Percentiles rank a stretch among this genome's conserved stretches.
Evolutionary conservation across 2,113 vertebrate species (phyloP).

Genomic region (Larimichthys polyactis): DNA sequence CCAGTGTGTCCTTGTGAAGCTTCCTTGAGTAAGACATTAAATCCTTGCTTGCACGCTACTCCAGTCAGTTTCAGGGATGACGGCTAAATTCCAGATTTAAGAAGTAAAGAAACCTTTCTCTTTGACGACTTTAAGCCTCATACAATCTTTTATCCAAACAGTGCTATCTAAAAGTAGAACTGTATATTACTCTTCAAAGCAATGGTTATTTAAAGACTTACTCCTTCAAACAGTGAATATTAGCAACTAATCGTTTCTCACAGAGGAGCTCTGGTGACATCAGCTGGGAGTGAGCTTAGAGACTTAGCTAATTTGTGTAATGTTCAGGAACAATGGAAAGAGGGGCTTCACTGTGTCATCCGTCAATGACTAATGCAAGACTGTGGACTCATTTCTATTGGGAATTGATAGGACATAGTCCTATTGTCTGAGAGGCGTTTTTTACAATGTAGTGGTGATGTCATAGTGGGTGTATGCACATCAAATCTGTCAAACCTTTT

Average conservation of each 20-base stretch:
- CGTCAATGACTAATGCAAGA: constrained; percentile 59
- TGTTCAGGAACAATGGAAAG: constrained; percentile 57
- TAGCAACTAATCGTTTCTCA: constrained; percentile 52
- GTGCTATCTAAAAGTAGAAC: constrained; percentile 19
- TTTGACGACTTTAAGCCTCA: constrained; percentile 10
- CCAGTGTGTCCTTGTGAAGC: constrained; percentile 9
- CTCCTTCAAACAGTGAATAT: constrained; percentile 57
- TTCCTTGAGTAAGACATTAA: constrained; percentile 36
- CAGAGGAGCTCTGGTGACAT: constrained; percentile 51
- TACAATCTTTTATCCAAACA: constrained; percentile 49
- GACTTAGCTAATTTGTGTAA: constrained; percentile 66
- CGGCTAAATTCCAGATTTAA: constrained; percentile 25
- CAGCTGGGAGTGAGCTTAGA: constrained; percentile 47
- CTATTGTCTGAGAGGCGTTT: constrained; percentile 42
- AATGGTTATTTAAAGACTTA: constrained; percentile 29
- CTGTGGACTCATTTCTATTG: constrained; percentile 44
- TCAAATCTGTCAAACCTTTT: constrained; percentile 30
- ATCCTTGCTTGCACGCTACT: constrained; percentile 18
- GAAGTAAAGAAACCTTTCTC: constrained; percentile 8
- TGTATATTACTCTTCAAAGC: constrained; percentile 24
- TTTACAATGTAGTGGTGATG: constrained; percentile 33
- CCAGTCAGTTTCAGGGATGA: constrained; percentile 14
- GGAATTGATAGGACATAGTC: constrained; percentile 50
- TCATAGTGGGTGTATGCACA: constrained; percentile 14
- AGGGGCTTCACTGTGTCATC: constrained; percentile 62